Percentiles rank a stretch among this genome's conserved stretches.
phyloP scores from a whole-genome alignment of 2,797 vertebrate species.

The Poliocrania exsul region DNA sequence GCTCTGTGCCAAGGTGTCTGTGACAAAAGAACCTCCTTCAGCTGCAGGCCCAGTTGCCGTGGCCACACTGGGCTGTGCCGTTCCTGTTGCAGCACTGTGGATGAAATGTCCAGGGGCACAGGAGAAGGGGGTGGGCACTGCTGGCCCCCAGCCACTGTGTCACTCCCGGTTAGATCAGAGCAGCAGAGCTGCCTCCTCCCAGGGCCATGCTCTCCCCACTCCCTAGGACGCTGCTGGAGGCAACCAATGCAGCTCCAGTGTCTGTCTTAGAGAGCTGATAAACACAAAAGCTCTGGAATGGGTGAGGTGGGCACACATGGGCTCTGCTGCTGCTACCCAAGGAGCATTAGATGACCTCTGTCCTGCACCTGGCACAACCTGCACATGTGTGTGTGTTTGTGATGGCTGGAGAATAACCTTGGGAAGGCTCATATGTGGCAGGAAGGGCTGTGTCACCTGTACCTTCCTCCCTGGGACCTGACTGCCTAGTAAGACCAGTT shows the following conservation, averaged over 20 bases:
- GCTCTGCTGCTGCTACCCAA: neutral
- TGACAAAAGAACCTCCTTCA: neutral
- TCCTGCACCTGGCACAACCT: neutral
- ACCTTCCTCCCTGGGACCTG: neutral
- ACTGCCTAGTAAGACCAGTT: neutral
- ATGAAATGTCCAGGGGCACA: neutral
- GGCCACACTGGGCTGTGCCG: rapidly evolving
- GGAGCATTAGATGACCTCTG: neutral
- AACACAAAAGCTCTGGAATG: neutral
- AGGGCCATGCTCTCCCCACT: neutral
- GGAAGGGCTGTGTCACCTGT: neutral
- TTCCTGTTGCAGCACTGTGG: rapidly evolving
- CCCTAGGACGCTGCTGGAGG: neutral
- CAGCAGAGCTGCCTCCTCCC: neutral
- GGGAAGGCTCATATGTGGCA: neutral
- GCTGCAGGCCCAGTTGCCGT: neutral
- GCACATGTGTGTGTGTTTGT: neutral
- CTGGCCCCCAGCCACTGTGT: neutral
- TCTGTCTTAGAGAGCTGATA: neutral
- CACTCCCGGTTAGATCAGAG: neutral
- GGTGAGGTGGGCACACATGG: neutral
- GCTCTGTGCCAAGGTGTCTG: neutral
- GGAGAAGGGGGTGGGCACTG: neutral
- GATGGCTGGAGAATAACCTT: neutral
- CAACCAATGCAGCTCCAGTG: neutral